A percentile compares a stretch with the other conserved stretches of the same genome.
These are phyloP conservation scores for Philaethria dido DNA, from an alignment of 2,888 invertebrate genomes.

Conservation along the genomic window DNA sequence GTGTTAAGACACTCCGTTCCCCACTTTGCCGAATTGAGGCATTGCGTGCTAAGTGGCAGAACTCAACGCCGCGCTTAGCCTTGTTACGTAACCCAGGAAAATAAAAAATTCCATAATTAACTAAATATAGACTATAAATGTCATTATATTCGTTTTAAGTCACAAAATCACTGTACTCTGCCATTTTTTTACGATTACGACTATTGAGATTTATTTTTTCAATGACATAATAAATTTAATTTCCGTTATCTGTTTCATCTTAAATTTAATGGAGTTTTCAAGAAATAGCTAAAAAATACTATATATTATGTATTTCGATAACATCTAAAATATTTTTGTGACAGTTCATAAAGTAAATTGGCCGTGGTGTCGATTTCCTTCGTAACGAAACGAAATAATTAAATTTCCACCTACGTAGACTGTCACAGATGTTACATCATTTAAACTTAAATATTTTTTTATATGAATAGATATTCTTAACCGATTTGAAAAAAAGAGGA, in stretches of 20 bases:
- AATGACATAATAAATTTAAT: background rate
- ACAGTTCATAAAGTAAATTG: slow-evolving; percentile 37
- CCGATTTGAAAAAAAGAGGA: too few species aligned
- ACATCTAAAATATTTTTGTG: slow-evolving; percentile 34
- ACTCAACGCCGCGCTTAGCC: too few species aligned
- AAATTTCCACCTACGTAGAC: slow-evolving; percentile 42
- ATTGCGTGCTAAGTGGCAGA: too few species aligned
- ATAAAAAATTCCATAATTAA: too few species aligned
- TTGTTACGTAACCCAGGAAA: too few species aligned
- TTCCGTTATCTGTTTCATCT: slow-evolving; percentile 3
- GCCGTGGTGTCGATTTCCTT: slow-evolving; percentile 22
- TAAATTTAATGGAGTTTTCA: slow-evolving; percentile 15
- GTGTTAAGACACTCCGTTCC: too few species aligned
- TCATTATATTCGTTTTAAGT: too few species aligned
- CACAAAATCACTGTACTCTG: background rate
- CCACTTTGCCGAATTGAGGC: too few species aligned
- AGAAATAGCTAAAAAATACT: slow-evolving; percentile 18
- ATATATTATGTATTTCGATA: slow-evolving; percentile 27
- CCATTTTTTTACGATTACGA: slow-evolving; percentile 2
- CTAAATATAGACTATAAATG: too few species aligned
- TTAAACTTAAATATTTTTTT: slow-evolving; percentile 38
- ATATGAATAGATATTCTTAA: background rate
- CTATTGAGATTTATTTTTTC: background rate
- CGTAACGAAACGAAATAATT: slow-evolving; percentile 36
- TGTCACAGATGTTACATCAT: slow-evolving; percentile 43